Base-by-base conservation (phyloP, 2,888 invertebrate species). In the Caradrina clavipalpis region DNA sequence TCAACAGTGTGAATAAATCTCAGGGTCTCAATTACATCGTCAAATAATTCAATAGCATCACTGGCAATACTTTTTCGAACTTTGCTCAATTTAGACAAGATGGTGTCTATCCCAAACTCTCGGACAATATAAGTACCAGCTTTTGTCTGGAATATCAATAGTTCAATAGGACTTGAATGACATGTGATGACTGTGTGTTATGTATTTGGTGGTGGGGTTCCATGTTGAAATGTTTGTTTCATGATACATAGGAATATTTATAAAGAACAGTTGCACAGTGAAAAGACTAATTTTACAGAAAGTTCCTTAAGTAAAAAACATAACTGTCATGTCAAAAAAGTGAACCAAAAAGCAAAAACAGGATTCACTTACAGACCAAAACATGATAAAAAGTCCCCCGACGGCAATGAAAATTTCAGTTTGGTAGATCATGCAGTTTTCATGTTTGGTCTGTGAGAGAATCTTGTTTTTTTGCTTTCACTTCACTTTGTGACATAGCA, bases 71-170 rank as follows among this genome's bases (percentile, higher is more conserved):
- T 96, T 39, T 89, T 83, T 60, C 91, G 92, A 6, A 96, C 87
- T 83, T 92, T 90, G 56, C 91, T 87, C 45, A 97, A 86, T 83
- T 91, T 94, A 17, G 88, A 82, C 63, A 95, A 80, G 17, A 97
- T 88, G 17, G 87, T 88, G 47, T 88, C 87, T 49, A 94, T 89
- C 10, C 96, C 96, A 86, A 95, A 90, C 83, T 97, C 96, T 83
- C 90, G 95, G 17, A 93, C 92, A 77, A 97, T 92, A 60, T 94
- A 94, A 69, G 89, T 89, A 13, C 97, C 97, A 78, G 94, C 90
- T 87, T 96, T 94, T 51, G 96, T 96, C 97, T 97, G 89, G 83
- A 96, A 93, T 58, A 71, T 68, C 31, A 51, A 59, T 53, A 45
- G 63, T 51, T 60, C 5, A 58, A 39, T 22, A 35, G 2, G 10